These are phyloP conservation scores for Tetanocera ferruginea DNA, from an alignment of 2,888 invertebrate genomes.

Conservation along the genomic window DNA sequence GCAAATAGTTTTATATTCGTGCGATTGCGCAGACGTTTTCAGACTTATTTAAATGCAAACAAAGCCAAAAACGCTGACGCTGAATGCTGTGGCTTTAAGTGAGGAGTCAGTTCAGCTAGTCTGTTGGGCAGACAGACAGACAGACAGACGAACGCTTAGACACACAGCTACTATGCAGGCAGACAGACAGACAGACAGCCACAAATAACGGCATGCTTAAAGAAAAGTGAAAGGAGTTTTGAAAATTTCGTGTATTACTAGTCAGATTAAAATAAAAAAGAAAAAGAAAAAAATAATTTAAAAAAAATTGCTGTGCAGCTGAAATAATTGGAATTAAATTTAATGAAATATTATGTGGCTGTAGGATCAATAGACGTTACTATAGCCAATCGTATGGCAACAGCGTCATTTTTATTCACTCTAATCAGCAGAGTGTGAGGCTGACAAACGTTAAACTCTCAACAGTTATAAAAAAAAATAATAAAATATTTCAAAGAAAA, in stretches of 20 bases:
- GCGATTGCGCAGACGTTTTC: background rate
- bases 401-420: background rate
- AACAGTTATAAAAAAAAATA: conserved; percentile 5
- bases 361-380: conserved; percentile 9
- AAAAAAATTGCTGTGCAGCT: background rate
- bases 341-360: conserved; percentile 27
- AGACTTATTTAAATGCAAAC: background rate
- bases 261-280: background rate
- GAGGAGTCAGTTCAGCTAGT: background rate
- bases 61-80: background rate
- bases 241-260: background rate
- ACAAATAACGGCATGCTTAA: conserved; percentile 4
- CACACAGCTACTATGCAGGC: background rate
- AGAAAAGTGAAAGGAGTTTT: conserved; percentile 34
- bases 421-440: too few relatives aligned
- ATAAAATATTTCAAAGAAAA: background rate
- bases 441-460: background rate
- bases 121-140: background rate
- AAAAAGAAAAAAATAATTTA: background rate
- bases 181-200: background rate
- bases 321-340: conserved; percentile 34
- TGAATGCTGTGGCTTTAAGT: background rate
- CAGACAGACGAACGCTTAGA: background rate
- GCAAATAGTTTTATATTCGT: background rate
- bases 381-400: background rate